Conservation (phyloP, 2,888 invertebrate genomes). For the Megamerina dolium region DNA sequence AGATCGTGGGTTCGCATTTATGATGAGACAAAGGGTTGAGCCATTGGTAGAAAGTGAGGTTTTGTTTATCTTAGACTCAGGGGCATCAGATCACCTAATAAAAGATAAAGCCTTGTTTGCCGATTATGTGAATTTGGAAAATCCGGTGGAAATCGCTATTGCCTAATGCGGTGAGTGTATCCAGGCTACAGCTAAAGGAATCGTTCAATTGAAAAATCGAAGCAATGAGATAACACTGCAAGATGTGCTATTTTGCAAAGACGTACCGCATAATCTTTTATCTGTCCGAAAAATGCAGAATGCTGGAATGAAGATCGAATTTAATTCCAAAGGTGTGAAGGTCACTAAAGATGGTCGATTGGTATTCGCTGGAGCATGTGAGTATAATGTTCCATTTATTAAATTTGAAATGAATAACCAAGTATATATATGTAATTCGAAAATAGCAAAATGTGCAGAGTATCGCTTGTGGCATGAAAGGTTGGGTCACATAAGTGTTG, state of each 20-base stretch:
- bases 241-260: conserved; percentile 29
- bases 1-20: too few species aligned
- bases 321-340: conserved; percentile 26
- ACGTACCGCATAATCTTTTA: conserved; percentile 22
- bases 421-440: too few species aligned
- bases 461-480: conserved; percentile 26
- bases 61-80: too few species aligned
- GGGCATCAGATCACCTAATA: conserved; percentile 21
- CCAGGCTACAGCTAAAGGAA: conserved; percentile 25
- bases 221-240: conserved; percentile 17
- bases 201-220: conserved; percentile 28
- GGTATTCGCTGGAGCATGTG: conserved; percentile 11
- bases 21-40: too few species aligned
- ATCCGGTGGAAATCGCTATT: conserved; percentile 31
- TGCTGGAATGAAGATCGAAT: too few species aligned
- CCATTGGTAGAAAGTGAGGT: too few species aligned
- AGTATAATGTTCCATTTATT: conserved; percentile 15
- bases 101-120: conserved; percentile 17
- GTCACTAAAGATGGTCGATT: conserved; percentile 26
- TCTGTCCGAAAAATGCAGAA: conserved; percentile 26
- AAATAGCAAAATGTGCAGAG: too few species aligned
- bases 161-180: conserved; percentile 26
- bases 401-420: conserved; percentile 12
- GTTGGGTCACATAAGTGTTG: conserved; percentile 21
- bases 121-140: conserved; percentile 15